These are phyloP conservation scores for Xiphophorus couchianus DNA, from an alignment of 2,113 vertebrate species.

Conservation along the genomic window DNA sequence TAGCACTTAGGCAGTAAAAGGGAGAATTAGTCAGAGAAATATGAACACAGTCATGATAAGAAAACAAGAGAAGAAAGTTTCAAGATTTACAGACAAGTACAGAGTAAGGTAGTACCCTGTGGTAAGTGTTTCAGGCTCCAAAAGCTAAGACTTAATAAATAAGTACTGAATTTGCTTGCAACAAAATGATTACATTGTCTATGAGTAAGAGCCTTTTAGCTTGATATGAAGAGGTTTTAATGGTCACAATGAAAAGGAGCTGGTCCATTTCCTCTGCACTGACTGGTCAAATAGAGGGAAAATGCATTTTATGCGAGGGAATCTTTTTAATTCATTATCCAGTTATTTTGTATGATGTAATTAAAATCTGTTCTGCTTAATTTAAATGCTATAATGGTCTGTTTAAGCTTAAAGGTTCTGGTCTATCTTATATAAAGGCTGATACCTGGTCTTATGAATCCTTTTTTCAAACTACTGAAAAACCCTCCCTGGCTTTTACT, in stretches of 20 bases:
- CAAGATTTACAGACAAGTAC: not conserved
- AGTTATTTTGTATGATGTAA: not conserved
- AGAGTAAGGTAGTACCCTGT: not conserved
- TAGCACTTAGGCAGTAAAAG: conserved; percentile 3
- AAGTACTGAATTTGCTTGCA: conserved; percentile 10
- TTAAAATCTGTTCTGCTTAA: conserved; percentile 58
- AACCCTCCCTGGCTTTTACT: conserved; percentile 22
- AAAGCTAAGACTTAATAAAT: conserved; percentile 4
- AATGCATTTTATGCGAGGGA: conserved; percentile 16
- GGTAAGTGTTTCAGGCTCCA: conserved; percentile 10
- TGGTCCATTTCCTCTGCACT: conserved; percentile 1
- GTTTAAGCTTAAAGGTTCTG: conserved; percentile 23
- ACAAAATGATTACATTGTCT: conserved; percentile 18
- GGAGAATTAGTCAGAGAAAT: not conserved
- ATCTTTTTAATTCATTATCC: conserved; percentile 46
- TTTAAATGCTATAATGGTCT: conserved; percentile 46
- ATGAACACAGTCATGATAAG: not conserved
- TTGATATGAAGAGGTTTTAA: conserved; percentile 12
- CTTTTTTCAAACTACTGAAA: conserved; percentile 28
- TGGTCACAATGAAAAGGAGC: conserved; percentile 22
- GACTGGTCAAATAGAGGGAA: conserved; percentile 25
- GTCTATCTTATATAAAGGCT: conserved; percentile 38
- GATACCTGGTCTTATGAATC: conserved; percentile 42
- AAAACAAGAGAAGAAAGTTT: not conserved
- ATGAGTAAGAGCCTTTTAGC: conserved; percentile 17